These are phyloP conservation scores for Druon quercuslanigerum DNA, from an alignment of 1,140 invertebrate species.

Conservation along the genomic window DNA sequence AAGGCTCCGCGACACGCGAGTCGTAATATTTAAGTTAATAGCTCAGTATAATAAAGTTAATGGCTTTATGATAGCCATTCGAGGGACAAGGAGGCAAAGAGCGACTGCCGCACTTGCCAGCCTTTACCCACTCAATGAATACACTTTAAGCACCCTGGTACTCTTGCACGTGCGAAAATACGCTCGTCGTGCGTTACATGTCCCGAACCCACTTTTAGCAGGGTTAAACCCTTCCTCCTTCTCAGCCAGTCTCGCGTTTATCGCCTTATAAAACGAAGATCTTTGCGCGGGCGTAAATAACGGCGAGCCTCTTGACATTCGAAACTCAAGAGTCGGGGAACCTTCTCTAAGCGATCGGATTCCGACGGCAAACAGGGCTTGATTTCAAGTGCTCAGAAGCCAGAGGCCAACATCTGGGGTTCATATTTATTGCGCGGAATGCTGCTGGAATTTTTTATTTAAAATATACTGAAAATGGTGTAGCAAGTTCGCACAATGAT, in stretches of 20 bases:
- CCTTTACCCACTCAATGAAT: slow-evolving; percentile 52
- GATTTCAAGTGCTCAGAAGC: background rate
- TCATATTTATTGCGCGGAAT: no score
- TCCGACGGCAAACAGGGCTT: slow-evolving; percentile 15
- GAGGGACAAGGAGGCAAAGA: slow-evolving; percentile 57
- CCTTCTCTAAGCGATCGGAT: background rate
- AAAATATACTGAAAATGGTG: no score
- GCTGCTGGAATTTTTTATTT: no score
- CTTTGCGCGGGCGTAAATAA: slow-evolving; percentile 58
- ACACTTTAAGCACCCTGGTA: slow-evolving; percentile 45
- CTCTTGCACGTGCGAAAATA: slow-evolving; percentile 50
- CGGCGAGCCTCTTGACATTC: slow-evolving; percentile 57
- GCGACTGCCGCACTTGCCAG: slow-evolving; percentile 50
- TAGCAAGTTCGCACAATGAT: no score
- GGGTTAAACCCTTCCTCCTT: slow-evolving; percentile 48
- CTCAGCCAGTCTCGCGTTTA: slow-evolving; percentile 52
- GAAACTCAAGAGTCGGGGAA: slow-evolving; percentile 44
- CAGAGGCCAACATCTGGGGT: no score
- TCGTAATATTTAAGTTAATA: slow-evolving; percentile 75
- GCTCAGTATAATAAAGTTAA: slow-evolving; percentile 74
- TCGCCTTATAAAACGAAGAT: slow-evolving; percentile 60
- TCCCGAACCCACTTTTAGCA: slow-evolving; percentile 53
- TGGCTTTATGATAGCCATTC: slow-evolving; percentile 73
- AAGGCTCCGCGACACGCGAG: slow-evolving; percentile 70
- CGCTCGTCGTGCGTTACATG: slow-evolving; percentile 53